A percentile compares a stretch with the other conserved stretches of the same genome.
Conservation (phyloP, 2,113 vertebrate genomes). For the Vulpes vulpes region DNA sequence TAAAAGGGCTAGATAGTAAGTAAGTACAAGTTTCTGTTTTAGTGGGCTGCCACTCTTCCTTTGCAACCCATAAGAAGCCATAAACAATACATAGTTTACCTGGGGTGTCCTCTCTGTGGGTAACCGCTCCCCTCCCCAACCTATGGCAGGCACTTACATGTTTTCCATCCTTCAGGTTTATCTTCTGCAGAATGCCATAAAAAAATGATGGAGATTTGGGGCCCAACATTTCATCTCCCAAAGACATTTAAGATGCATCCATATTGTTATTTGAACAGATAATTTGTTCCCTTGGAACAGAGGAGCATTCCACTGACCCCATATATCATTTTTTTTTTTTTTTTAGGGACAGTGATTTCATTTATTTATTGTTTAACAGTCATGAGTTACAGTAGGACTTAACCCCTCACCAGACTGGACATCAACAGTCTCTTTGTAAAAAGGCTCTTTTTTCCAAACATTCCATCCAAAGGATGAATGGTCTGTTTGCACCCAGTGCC, state of each 20-base stretch:
- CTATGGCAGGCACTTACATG: not conserved
- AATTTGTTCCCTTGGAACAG: not conserved
- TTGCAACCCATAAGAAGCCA: rapidly evolving
- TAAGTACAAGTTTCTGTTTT: not conserved
- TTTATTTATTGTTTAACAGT: conserved; percentile 86
- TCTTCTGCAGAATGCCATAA: not conserved
- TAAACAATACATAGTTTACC: not conserved
- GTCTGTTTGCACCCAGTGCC: conserved; percentile 85
- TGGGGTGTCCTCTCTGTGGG: not conserved
- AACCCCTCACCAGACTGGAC: conserved; percentile 81
- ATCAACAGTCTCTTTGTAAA: conserved; percentile 74
- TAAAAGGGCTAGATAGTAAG: not conserved
- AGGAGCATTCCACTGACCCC: not conserved
- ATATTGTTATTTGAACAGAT: not conserved
- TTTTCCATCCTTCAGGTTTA: not conserved
- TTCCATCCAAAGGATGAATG: conserved; percentile 84
- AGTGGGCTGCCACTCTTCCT: not conserved
- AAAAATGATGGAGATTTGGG: not conserved
- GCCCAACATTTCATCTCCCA: not conserved
- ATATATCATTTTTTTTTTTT: not conserved
- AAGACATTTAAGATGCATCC: not conserved
- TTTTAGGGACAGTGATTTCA: conserved; percentile 56
- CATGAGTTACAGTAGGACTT: conserved; percentile 87
- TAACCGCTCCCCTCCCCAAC: not conserved
- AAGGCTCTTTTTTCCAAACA: conserved; percentile 85